Evolutionary conservation across 92 coral and sea anemone genomes (phyloP).

Genomic region (Epizoanthus scotinus): DNA sequence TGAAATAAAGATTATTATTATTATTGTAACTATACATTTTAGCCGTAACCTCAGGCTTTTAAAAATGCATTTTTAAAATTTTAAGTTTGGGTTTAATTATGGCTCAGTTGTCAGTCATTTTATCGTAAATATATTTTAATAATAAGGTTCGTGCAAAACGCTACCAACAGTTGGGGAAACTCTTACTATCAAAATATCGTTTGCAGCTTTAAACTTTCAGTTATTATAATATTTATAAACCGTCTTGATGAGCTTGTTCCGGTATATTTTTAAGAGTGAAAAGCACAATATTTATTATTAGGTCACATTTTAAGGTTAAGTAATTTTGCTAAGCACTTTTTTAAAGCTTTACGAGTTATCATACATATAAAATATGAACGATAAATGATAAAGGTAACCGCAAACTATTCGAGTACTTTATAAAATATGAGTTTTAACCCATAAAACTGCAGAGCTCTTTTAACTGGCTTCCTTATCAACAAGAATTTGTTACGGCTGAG

Average conservation of each 20-base stretch:
- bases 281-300: not conserved
- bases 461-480: not conserved
- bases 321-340: not conserved
- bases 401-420: constrained; percentile 23
- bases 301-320: constrained; percentile 14
- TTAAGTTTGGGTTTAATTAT: too few relatives aligned
- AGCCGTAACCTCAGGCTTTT: too few relatives aligned
- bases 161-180: too few relatives aligned
- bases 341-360: not conserved
- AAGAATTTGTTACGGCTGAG: not conserved
- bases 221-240: not conserved
- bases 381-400: constrained; percentile 11
- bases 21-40: too few relatives aligned
- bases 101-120: too few relatives aligned
- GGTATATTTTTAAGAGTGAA: not conserved
- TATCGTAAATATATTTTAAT: too few relatives aligned
- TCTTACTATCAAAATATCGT: too few relatives aligned
- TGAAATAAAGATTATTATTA: too few relatives aligned
- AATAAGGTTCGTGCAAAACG: too few relatives aligned
- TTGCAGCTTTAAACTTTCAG: too few relatives aligned
- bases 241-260: too few relatives aligned
- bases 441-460: constrained; percentile 20
- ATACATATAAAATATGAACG: constrained; percentile 5
- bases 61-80: too few relatives aligned
- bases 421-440: not conserved